These are phyloP conservation scores for Menidia menidia DNA, from an alignment of 2,797 vertebrate species.

Conservation along the genomic window DNA sequence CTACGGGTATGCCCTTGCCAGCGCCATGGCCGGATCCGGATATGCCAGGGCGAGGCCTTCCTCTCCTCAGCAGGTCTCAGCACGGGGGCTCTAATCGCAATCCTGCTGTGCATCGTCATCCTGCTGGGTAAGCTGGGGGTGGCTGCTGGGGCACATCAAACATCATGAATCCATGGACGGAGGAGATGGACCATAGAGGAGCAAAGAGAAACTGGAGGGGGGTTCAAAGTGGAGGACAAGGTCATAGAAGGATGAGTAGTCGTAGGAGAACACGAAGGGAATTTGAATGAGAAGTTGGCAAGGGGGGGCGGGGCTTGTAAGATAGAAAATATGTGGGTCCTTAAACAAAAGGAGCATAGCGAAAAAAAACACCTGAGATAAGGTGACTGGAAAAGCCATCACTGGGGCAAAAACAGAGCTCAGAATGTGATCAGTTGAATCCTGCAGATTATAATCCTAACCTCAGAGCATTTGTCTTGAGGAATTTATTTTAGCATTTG, in stretches of 20 bases:
- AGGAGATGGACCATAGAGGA: slow-evolving; percentile 49
- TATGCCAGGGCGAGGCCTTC: slow-evolving; percentile 93
- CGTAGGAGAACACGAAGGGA: slow-evolving; percentile 45
- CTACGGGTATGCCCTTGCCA: slow-evolving; percentile 94
- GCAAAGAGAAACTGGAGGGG: slow-evolving; percentile 24
- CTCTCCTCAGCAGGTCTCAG: slow-evolving; percentile 95
- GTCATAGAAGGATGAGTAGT: slow-evolving; percentile 59
- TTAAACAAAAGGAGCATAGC: slow-evolving; percentile 8
- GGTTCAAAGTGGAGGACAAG: slow-evolving; percentile 53
- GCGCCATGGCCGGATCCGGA: slow-evolving; percentile 86
- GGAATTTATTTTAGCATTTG: neutral
- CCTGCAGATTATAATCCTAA: too few relatives aligned
- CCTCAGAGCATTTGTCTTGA: neutral
- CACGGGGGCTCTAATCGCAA: slow-evolving; percentile 96
- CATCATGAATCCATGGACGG: slow-evolving; percentile 24
- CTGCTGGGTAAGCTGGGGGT: slow-evolving; percentile 89
- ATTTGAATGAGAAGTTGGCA: slow-evolving; percentile 50
- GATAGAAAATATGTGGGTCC: slow-evolving; percentile 27
- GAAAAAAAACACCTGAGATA: slow-evolving; percentile 13
- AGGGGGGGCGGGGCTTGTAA: slow-evolving; percentile 4
- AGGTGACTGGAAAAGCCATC: slow-evolving; percentile 25
- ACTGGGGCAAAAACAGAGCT: slow-evolving; percentile 17
- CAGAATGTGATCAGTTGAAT: slow-evolving; percentile 11
- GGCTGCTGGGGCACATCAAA: slow-evolving; percentile 27
- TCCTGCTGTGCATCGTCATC: slow-evolving; percentile 95